Evolutionary conservation across 2,113 vertebrate genomes (phyloP).

Genomic region (Callorhinus ursinus): DNA sequence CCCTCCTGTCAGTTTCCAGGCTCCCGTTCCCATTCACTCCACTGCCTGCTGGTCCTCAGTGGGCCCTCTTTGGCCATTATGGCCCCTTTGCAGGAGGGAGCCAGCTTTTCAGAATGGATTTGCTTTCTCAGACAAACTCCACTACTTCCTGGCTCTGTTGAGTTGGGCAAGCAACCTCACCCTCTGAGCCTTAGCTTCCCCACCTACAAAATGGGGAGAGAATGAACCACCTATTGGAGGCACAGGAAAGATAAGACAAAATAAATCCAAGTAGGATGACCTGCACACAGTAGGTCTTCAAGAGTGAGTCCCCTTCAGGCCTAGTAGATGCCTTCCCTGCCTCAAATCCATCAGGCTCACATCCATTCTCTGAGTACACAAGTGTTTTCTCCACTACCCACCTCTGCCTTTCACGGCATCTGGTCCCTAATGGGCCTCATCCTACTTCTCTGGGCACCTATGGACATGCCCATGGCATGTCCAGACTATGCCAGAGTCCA

Average conservation of each 20-base stretch:
- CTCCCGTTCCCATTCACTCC: background rate
- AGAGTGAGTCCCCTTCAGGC: background rate
- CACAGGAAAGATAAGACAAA: background rate
- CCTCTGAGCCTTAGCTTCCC: background rate
- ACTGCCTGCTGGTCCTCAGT: background rate
- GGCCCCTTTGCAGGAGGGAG: background rate
- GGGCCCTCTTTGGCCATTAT: background rate
- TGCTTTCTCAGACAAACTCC: background rate
- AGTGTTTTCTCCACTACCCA: background rate
- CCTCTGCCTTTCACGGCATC: too few relatives aligned
- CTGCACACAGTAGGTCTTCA: background rate
- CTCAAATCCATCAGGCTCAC: background rate
- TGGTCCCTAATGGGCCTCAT: background rate
- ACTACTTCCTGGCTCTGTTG: background rate
- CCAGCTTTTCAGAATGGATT: background rate
- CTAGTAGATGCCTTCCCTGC: background rate
- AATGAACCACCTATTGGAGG: background rate
- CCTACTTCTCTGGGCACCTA: background rate
- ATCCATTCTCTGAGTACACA: background rate
- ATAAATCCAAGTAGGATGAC: background rate
- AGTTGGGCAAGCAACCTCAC: background rate
- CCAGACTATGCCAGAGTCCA: background rate
- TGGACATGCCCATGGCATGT: accelerated
- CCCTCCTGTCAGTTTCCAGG: background rate
- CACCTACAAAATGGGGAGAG: background rate